These are phyloP conservation scores for Cathartes aura DNA, from an alignment of 2,113 vertebrate species.

Conservation along the genomic window DNA sequence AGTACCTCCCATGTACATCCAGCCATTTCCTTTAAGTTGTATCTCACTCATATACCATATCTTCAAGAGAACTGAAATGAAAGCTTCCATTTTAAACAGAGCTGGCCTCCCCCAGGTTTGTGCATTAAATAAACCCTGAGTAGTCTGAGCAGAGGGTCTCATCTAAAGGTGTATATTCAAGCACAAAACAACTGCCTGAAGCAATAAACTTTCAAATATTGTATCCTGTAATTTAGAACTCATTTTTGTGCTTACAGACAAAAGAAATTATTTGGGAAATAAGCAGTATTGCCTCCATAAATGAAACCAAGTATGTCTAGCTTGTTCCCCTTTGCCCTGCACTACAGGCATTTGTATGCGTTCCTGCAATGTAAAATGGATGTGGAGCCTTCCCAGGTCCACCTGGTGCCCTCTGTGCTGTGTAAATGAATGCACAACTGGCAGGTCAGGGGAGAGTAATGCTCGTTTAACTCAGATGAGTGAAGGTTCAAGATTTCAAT, in stretches of 20 bases:
- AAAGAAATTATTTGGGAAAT: not conserved
- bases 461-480: not conserved
- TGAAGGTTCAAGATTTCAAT: not conserved
- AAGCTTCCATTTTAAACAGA: not conserved
- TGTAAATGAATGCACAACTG: not conserved
- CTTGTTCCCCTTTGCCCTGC: not conserved
- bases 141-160: not conserved
- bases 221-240: not conserved
- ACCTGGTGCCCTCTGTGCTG: not conserved
- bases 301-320: not conserved
- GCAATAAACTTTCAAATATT: not conserved
- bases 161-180: not conserved
- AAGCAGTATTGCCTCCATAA: not conserved
- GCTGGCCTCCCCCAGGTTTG: not conserved
- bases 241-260: accelerated
- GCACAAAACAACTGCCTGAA: not conserved
- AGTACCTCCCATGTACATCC: not conserved
- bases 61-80: not conserved
- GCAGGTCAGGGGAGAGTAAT: not conserved
- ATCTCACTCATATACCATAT: not conserved
- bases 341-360: accelerated
- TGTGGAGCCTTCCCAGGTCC: not conserved
- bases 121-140: not conserved
- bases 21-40: not conserved
- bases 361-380: not conserved